Percentiles rank a stretch among this genome's conserved stretches.
Conservation (phyloP, 2,113 vertebrate genomes). For the Platysteira castanea region DNA sequence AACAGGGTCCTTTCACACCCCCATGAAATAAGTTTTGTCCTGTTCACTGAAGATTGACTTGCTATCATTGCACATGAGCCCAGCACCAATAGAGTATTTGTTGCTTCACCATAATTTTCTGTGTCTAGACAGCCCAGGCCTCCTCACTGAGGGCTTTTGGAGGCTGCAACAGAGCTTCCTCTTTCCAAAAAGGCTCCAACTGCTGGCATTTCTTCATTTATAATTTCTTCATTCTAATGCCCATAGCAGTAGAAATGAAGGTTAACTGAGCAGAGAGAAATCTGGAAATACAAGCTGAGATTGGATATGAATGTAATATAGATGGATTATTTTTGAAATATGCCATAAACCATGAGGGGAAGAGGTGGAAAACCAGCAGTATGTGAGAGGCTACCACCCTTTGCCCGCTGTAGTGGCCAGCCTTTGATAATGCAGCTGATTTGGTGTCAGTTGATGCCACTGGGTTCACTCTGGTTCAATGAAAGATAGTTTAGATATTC, state of each 20-base stretch:
- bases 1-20: not conserved
- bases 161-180: not conserved
- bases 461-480: not conserved
- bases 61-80: fast-evolving
- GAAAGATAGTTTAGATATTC: not conserved
- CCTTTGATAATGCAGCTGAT: not conserved
- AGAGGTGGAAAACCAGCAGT: not conserved
- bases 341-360: not conserved
- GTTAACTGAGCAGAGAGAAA: not conserved
- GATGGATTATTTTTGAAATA: not conserved
- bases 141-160: not conserved
- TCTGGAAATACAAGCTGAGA: not conserved
- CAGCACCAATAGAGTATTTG: not conserved
- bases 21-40: not conserved
- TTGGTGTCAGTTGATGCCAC: not conserved
- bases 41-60: not conserved
- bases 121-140: not conserved
- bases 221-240: not conserved
- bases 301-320: not conserved
- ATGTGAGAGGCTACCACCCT: not conserved
- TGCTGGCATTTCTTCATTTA: not conserved
- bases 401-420: not conserved
- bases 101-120: not conserved
- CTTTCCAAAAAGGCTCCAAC: not conserved
- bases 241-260: not conserved